Percentiles rank a stretch among this genome's conserved stretches.
Conservation (phyloP, 1,140 invertebrate genomes). For the Limonius californicus region DNA sequence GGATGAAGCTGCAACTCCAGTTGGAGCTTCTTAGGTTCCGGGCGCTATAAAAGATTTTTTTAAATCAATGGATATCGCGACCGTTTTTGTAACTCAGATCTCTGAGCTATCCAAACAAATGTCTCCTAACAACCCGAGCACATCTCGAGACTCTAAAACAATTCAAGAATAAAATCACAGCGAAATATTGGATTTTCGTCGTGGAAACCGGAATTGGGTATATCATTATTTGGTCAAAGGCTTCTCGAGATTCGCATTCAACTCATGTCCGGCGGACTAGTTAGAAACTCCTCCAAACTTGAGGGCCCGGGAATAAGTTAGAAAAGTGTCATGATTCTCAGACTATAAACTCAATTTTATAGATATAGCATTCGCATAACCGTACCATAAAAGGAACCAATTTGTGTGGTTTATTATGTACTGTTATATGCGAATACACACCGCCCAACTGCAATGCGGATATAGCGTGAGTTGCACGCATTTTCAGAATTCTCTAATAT, state of each 20-base stretch:
- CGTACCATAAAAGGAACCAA: not conserved
- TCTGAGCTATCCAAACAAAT: too few species aligned
- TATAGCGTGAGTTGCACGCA: not conserved
- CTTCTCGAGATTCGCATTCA: slow-evolving; percentile 1
- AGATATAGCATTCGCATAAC: slow-evolving; percentile 1
- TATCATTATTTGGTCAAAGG: slow-evolving; percentile 1
- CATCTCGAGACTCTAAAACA: not conserved
- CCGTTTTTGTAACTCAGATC: too few species aligned
- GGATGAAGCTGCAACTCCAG: too few species aligned
- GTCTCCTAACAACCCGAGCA: too few species aligned
- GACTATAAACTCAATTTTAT: slow-evolving; percentile 1
- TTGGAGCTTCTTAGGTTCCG: too few species aligned
- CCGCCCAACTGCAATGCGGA: not conserved
- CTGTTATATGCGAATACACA: not conserved
- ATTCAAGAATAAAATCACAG: slow-evolving; percentile 1
- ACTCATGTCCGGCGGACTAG: not conserved
- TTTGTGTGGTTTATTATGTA: not conserved
- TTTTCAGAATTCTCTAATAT: not conserved
- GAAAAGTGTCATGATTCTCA: slow-evolving; percentile 1
- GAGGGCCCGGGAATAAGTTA: slow-evolving; percentile 1
- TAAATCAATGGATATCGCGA: too few species aligned
- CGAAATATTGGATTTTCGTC: not conserved
- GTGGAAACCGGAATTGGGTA: not conserved
- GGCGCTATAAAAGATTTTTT: too few species aligned
- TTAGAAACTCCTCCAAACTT: slow-evolving; percentile 1